A percentile compares a stretch with the other conserved stretches of the same genome.
Conservation (phyloP, 2,888 invertebrate genomes). For the Fissipunctia ypsillon region DNA sequence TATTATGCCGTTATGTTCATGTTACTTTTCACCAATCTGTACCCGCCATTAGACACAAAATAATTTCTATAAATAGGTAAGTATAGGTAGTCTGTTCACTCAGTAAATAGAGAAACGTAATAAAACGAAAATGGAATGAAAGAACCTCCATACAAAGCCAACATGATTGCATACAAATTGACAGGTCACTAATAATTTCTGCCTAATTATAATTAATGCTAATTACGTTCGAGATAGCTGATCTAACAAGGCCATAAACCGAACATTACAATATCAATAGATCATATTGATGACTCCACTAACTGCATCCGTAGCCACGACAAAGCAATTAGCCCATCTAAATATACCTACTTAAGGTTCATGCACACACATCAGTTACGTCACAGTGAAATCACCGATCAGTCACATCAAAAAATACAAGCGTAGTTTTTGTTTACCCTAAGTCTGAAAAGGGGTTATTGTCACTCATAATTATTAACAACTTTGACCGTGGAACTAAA, state of each 20-base stretch:
- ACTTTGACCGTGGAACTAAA: neutral
- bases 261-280: conserved; percentile 43
- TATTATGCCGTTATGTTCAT: too few relatives aligned
- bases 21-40: neutral
- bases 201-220: conserved; percentile 42
- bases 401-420: neutral
- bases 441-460: neutral
- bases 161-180: neutral
- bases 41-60: neutral
- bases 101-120: neutral
- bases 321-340: conserved; percentile 47
- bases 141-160: too few relatives aligned
- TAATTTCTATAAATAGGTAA: neutral
- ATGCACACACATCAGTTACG: conserved; percentile 4
- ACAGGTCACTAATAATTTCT: conserved; percentile 24
- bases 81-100: neutral
- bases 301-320: conserved; percentile 19
- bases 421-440: neutral
- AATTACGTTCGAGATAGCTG: conserved; percentile 49
- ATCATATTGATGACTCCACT: conserved; percentile 50
- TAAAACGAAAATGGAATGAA: neutral
- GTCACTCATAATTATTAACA: neutral
- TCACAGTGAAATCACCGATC: neutral
- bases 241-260: conserved; percentile 48
- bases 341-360: conserved; percentile 39